Evolutionary conservation across 2,888 invertebrate genomes (phyloP).

Genomic region (Papilio elwesi): DNA sequence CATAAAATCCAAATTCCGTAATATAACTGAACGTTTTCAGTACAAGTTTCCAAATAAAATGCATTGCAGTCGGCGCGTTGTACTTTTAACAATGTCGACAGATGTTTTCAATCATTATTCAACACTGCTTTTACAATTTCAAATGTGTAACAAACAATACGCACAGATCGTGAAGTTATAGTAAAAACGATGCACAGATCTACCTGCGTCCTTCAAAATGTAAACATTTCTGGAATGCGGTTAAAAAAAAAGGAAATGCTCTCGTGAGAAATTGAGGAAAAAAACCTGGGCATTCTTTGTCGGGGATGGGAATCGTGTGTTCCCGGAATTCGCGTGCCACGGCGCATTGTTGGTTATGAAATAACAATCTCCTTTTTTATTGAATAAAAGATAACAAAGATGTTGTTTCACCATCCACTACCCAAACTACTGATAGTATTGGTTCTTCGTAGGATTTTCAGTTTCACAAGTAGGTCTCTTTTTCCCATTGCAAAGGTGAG

Average conservation of each 20-base stretch:
- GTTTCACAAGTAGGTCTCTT: too few species aligned
- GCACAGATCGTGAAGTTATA: conserved; percentile 9
- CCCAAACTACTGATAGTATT: too few species aligned
- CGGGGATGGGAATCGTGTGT: conserved; percentile 75
- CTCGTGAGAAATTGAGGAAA: conserved; percentile 76
- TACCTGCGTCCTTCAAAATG: conserved; percentile 72
- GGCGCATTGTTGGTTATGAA: conserved; percentile 54
- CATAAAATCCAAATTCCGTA: too few species aligned
- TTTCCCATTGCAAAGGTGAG: too few species aligned
- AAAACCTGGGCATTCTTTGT: conserved; percentile 65
- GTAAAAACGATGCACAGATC: conserved; percentile 42
- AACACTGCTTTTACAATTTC: not conserved
- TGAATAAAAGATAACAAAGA: not conserved
- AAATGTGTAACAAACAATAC: not conserved
- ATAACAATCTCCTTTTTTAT: conserved; percentile 41
- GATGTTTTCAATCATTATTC: conserved; percentile 4
- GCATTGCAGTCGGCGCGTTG: too few species aligned
- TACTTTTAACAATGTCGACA: not conserved
- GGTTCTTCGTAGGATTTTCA: too few species aligned
- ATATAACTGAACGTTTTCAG: too few species aligned
- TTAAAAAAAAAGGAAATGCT: conserved; percentile 68
- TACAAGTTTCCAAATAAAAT: too few species aligned
- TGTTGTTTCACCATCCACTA: not conserved
- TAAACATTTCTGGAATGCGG: conserved; percentile 77
- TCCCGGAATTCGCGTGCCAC: conserved; percentile 82